Evolutionary conservation across 2,888 invertebrate species (phyloP), one percentile per base, ranked within the genome.

Genomic region (Balanococcus diminutus): DNA sequence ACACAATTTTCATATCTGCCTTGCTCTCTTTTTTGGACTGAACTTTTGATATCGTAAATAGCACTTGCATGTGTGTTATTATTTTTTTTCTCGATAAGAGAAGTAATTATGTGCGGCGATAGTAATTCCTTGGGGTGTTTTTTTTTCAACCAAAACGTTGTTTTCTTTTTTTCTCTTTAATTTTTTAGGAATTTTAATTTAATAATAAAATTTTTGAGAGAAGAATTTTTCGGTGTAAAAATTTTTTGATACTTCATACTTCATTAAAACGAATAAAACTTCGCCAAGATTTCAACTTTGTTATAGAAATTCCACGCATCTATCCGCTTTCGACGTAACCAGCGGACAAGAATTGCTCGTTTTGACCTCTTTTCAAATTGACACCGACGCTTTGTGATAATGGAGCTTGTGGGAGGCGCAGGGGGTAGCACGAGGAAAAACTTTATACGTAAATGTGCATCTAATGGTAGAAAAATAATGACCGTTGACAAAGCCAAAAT

Each of bases 401-500:
- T n/a, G n/a, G n/a, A n/a, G 42, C 3, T 42, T 8, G 36, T 5
- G 36, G 36, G 36, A 5, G 36, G 36, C 36, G 8, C 36, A 8
- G 8, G 36, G 4, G 36, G 4, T 36, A 3, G 8, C 42, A 9
- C 8, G 14, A 11, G 42, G 19, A 3, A 19, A 25, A 67, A 28
- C 28, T 67, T 28, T 28, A 56, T 67, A 28, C n/a, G 28, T 25
- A 67, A 67, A 25, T 67, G 61, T 67, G 61, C 61, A 67, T 67
- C 61, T 28, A 56, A 56, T n/a, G n/a, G 19, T 28, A 67, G 61
- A 67, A 75, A 75, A 75, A 75, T 75, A 75, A 75, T 32, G 75
- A 75, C 75, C 75, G 75, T 14, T 75, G 36, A 32, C 75, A 75
- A 75, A 31, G 32, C 75, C 75, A 75, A 75, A 75, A 75, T 32